Conservation (phyloP, 2,888 invertebrate genomes). For the Acheta domesticus region DNA sequence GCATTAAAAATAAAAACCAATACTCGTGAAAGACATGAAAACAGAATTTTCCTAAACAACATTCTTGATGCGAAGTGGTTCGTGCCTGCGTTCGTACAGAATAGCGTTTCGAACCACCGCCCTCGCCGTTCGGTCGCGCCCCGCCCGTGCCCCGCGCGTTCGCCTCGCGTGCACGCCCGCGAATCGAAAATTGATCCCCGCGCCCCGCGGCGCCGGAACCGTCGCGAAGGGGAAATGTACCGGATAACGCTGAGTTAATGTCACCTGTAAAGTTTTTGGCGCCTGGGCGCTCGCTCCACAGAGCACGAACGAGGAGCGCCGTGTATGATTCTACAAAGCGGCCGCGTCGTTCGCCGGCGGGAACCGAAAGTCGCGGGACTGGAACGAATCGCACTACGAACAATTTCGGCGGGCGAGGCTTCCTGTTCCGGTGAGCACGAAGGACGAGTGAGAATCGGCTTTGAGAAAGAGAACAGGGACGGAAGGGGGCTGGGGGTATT, state of each 20-base stretch:
- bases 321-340: background rate
- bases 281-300: background rate
- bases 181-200: slow-evolving; percentile 1
- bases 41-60: too few species aligned
- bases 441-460: background rate
- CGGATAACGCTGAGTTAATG: slow-evolving; percentile 18
- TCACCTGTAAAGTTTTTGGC: slow-evolving; percentile 18
- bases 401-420: background rate
- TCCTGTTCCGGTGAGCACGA: background rate
- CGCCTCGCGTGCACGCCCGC: background rate
- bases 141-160: background rate
- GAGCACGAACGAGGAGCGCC: background rate
- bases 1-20: too few species aligned
- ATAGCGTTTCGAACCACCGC: background rate
- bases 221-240: slow-evolving; percentile 5
- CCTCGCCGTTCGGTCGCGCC: background rate
- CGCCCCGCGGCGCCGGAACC: background rate
- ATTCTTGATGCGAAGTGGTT: too few species aligned
- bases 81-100: too few species aligned
- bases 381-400: background rate
- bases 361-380: background rate
- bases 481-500: background rate
- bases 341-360: background rate
- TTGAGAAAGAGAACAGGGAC: background rate
- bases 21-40: too few species aligned